These are phyloP conservation scores for Dryobotodes eremita DNA, from an alignment of 2,888 invertebrate species.

Conservation along the genomic window DNA sequence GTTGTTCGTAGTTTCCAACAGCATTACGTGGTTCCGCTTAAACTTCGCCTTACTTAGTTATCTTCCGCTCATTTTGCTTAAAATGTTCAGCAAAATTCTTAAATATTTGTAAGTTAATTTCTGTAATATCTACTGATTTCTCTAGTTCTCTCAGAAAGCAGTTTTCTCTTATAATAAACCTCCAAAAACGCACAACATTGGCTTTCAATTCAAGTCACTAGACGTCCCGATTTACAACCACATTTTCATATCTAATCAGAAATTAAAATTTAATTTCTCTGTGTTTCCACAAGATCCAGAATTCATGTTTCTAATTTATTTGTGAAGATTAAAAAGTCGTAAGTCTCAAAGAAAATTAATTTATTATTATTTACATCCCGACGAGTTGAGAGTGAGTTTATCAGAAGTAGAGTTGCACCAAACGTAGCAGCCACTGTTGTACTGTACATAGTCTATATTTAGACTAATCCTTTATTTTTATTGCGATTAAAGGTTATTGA, in stretches of 20 bases:
- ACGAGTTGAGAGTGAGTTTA: neutral
- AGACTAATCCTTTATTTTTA: neutral
- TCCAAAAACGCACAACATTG: neutral
- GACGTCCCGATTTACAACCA: neutral
- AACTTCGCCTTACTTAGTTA: slow-evolving; percentile 49
- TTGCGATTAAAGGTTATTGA: neutral
- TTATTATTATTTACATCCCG: no score
- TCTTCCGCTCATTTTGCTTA: slow-evolving; percentile 22
- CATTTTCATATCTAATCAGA: neutral
- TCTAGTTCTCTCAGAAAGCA: no score
- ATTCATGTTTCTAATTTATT: neutral
- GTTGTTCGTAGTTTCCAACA: slow-evolving; percentile 57
- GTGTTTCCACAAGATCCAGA: neutral
- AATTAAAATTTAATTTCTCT: neutral
- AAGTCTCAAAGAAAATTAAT: neutral
- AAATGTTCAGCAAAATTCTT: no score
- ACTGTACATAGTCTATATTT: neutral
- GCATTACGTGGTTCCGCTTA: slow-evolving; percentile 49
- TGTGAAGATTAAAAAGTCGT: neutral
- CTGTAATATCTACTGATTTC: no score
- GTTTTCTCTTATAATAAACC: no score
- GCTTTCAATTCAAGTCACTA: neutral
- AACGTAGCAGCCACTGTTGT: slow-evolving; percentile 2
- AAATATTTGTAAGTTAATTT: no score
- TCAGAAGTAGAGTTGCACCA: slow-evolving; percentile 1